Base-by-base conservation (phyloP, 2,113 vertebrate species). In the Pelodiscus sinensis region DNA sequence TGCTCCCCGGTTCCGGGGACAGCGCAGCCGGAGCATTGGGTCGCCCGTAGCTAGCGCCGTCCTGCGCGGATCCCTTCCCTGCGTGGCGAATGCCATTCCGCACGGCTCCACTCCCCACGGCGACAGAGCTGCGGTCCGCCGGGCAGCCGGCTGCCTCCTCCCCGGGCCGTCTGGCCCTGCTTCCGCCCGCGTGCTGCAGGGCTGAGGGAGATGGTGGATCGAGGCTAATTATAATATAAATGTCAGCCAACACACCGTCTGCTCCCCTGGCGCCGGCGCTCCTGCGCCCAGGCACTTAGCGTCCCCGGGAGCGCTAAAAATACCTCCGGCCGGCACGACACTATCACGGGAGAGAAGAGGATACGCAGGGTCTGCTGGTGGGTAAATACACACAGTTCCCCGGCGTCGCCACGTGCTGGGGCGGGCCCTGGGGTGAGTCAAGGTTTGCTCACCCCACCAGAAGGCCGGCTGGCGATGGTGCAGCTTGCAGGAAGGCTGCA, bases 211-310 rank as follows among this genome's bases (percentile, higher is more conserved):
- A 91, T 95, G 92, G 94, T 86, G 95, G 95, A 96, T 92, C 94
- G 94, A 96, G 89, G 95, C 95, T 97, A 97, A 96, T 97, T 96
- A 96, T 93, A 96, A 86, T 93, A 95, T 94, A 95, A 96, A 92
- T 95, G 93, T 94, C 96, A 96, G 95, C 94, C 94, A 94, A 90
- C 96, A 95, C 93, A 90, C 94, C 78, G 56, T 93, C 96, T 96
- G 96, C 95, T 96, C 95, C 91, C 94, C 96, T 96, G 96, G 96
- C 96, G 95, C 94, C 96, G 93, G 96, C 7, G 1, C 94, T 95
- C 94, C 89, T 95, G 95, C 0, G 21, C 93, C 58, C 91, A 95
- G 94, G 89, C 94, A 93, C 96, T 50, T 90, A 89, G 95, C 71
- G 94, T 93, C 96, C 93, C 79, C 29, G 13, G 80, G 93, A 92